Conservation (phyloP, 2,888 invertebrate species). For the Trichacis sp. region DNA sequence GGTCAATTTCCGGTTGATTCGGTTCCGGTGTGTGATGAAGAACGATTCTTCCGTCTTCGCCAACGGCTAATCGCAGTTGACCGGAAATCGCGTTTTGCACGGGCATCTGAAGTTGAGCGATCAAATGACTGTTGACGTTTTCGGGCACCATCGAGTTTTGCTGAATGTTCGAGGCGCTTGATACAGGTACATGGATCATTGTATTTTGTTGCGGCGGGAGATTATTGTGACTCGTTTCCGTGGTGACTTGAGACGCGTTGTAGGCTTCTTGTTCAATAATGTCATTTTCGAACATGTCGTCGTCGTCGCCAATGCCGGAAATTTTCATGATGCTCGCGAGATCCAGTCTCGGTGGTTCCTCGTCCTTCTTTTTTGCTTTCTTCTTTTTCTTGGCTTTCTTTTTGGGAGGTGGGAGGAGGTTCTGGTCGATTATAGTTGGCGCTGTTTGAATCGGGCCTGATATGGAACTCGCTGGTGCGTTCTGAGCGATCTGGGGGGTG, state of each 20-base stretch:
- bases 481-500: constrained; percentile 62
- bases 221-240: no score
- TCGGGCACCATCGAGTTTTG: background rate
- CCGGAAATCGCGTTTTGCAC: constrained; percentile 69
- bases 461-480: constrained; percentile 48
- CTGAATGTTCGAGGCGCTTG: constrained; percentile 58
- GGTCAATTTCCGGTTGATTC: constrained; percentile 66
- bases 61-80: constrained; percentile 76
- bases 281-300: constrained; percentile 71
- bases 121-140: constrained; percentile 62
- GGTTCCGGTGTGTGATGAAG: constrained; percentile 75
- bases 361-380: constrained; percentile 71
- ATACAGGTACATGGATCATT: constrained; percentile 55
- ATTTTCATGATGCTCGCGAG: constrained; percentile 81
- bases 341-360: constrained; percentile 73
- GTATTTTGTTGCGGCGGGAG: constrained; percentile 43
- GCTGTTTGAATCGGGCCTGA: constrained; percentile 51
- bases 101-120: constrained; percentile 72
- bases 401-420: constrained; percentile 68
- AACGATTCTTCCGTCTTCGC: constrained; percentile 77
- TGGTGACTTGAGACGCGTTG: no score
- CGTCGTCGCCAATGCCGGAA: constrained; percentile 79
- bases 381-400: constrained; percentile 73
- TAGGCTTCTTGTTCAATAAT: constrained; percentile 48
- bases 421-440: constrained; percentile 64